Base-by-base conservation (phyloP, 2,113 vertebrate species). In the Lipophrys pholis region DNA sequence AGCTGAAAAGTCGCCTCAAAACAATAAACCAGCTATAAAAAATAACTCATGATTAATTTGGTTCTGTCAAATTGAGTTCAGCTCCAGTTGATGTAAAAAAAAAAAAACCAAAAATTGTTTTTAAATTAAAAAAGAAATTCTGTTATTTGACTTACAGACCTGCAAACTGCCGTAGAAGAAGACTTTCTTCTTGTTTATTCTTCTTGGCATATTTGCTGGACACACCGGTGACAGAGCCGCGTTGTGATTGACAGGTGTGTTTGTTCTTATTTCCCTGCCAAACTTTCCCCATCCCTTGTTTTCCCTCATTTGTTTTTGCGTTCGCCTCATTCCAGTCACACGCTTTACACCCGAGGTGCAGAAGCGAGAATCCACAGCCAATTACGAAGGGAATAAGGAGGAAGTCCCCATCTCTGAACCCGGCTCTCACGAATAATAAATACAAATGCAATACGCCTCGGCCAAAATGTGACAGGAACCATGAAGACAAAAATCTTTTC, bases 321-420 rank as follows among this genome's bases (percentile, higher is more conserved):
- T 11, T 35, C n/a, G 16, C 74, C 62, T 55, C 35, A 66, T 66
- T 73, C 16, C n/a, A 69, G 55, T 73, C 64, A 63, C 59, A 14
- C 1, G 2, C 7, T 52, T 68, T 30, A 17, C 12, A 67, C 42
- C 15, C 41, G 52, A 15, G 17, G 54, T 41, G 50, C 55, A 14
- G 21, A 42, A 3, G n/a, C 42, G 42, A 67, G 43, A 66, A n/a
- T 39, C 43, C 10, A 43, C 46, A 48, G 21, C 40, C 58, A 57
- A 36, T 64, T 68, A 66, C 36, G 3, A 64, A 55, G n/a, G 42
- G 71, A n/a, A 67, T 63, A 15, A 45, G 46, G 16, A 64, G 36
- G 40, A 57, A 30, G 7, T 30, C 21, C 2, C 21, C 21, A 30
- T n/a, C 45, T 14, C 35, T 42, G 41, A 42, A 42, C 41, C 41